A percentile compares a stretch with the other conserved stretches of the same genome.
Evolutionary conservation across 2,797 vertebrate genomes (phyloP).

Genomic region (Pantherophis vulpinus): DNA sequence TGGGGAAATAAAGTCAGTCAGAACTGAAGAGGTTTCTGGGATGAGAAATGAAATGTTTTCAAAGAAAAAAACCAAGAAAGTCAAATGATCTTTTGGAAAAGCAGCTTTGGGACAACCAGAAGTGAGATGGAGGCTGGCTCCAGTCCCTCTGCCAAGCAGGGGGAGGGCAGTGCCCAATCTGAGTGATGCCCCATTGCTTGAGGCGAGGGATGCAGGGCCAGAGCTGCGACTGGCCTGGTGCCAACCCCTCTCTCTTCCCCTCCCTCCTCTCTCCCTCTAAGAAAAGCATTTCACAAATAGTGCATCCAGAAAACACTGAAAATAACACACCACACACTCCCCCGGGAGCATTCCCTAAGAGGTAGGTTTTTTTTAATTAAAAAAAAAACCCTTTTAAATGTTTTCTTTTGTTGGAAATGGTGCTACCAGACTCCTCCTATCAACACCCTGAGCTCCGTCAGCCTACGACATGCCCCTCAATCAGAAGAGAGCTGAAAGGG

Average conservation of each 20-base stretch:
- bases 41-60: background rate
- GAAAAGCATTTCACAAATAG: background rate
- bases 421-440: background rate
- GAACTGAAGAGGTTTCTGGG: background rate
- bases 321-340: background rate
- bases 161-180: accelerated
- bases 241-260: too few relatives aligned
- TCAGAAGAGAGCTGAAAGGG: background rate
- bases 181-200: background rate
- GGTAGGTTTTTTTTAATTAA: background rate
- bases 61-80: background rate
- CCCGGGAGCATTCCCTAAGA: background rate
- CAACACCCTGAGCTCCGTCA: background rate
- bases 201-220: background rate
- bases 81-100: background rate
- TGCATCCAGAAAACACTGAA: background rate
- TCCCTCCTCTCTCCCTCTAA: background rate
- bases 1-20: background rate
- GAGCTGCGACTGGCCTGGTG: background rate
- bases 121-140: background rate
- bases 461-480: background rate
- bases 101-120: background rate
- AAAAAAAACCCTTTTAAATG: background rate
- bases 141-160: accelerated
- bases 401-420: background rate